Base-by-base conservation (phyloP, 2,888 invertebrate genomes). In the Myopa tessellatipennis region DNA sequence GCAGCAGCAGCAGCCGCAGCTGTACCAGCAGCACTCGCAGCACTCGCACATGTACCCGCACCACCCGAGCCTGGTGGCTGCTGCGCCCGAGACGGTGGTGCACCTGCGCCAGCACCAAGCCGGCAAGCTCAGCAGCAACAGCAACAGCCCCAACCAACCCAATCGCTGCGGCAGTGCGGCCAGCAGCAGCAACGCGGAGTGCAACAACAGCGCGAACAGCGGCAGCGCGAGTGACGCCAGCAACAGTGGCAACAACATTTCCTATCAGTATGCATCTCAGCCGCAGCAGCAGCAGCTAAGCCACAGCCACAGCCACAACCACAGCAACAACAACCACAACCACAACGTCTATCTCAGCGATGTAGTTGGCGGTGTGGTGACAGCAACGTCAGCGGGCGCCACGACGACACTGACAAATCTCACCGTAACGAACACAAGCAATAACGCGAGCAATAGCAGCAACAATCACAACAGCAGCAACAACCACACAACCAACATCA, bases 31-130 rank as follows among this genome's bases (percentile, higher is more conserved):
- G 75, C 85, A 85, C 78, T 85, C 83, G 69, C 85, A 86, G 40
- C 85, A 86, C 75, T 84, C 86, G 80, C 87, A 87, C 81, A 83
- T 85, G 79, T 86, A 87, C 82, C 87, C 87, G 82, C 85, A 87
- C 84, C 89, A 88, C 84, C 89, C 89, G 6, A 88, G 88, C 74
- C 85, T 88, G 82, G 78, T 77, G 65, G 80, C 77, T 14, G 78
- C 78, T 65, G 76, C 79, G 79, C 81, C 79, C 79, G 82, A 79
- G 61, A 76, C 81, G 61, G 52, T 81, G 79, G 76, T 85, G 83
- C 88, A 87, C 74, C 82, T 85, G 76, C 85, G 82, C 60, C 84
- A 83, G 69, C 69, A 55, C 36, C 74, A 74, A n/a, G 40, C 38
- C 40, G 26, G 26, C 38, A 36, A 7, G n/a, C 18, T n/a, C 81